Percentiles rank a stretch among this genome's conserved stretches.
Evolutionary conservation across 2,888 invertebrate genomes (phyloP).

Genomic region (Tipula helvola): DNA sequence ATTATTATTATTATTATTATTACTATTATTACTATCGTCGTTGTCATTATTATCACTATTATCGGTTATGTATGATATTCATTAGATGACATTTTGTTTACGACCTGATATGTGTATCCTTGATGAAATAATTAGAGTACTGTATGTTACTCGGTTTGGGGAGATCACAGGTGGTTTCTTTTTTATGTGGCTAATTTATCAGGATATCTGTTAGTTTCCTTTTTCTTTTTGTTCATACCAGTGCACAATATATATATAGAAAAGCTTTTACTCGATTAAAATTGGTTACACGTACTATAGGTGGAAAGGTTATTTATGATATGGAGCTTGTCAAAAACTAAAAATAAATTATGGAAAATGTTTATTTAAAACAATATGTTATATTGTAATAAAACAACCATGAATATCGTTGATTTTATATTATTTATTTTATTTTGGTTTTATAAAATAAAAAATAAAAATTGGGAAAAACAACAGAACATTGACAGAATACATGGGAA

Average conservation of each 20-base stretch:
- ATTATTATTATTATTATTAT: not conserved
- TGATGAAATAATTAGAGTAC: not conserved
- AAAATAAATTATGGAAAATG: not conserved
- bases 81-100: not conserved
- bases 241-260: too few species aligned
- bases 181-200: not conserved
- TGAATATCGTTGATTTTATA: not conserved
- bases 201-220: too few species aligned
- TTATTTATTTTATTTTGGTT: not conserved
- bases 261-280: not conserved
- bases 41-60: not conserved
- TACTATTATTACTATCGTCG: not conserved
- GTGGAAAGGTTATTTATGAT: not conserved
- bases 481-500: not conserved
- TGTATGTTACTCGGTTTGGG: too few species aligned
- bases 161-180: not conserved
- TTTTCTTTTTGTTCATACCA: too few species aligned
- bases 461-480: not conserved
- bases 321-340: not conserved
- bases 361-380: not conserved
- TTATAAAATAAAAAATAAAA: not conserved
- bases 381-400: not conserved
- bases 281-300: not conserved
- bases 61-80: not conserved
- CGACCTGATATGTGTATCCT: not conserved